Conservation (phyloP, 2,113 vertebrate genomes). For the Neolamprologus cancellatus region DNA sequence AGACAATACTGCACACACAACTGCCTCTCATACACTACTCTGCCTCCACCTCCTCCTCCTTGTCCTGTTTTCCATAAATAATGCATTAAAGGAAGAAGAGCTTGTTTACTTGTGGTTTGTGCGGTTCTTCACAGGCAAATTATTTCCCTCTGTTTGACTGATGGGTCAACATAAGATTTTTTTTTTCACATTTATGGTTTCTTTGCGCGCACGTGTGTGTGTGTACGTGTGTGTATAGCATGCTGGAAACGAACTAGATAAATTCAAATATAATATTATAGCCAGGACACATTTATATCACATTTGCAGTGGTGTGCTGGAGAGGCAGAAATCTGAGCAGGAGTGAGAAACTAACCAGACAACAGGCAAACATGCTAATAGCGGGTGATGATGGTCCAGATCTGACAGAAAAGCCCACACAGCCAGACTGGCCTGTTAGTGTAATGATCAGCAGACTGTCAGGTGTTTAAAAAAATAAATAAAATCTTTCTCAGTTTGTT, state of each 20-base stretch:
- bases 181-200: neutral
- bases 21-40: neutral
- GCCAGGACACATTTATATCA: neutral
- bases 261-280: neutral
- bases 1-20: slow-evolving; percentile 35
- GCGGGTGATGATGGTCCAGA: neutral
- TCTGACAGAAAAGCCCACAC: neutral
- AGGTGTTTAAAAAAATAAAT: neutral
- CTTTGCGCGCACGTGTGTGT: neutral
- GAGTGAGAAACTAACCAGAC: neutral
- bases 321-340: neutral
- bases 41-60: neutral
- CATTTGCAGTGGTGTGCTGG: neutral
- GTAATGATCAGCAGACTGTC: slow-evolving; percentile 19
- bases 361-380: neutral
- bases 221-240: neutral
- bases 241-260: neutral
- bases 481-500: neutral
- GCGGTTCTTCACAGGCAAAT: slow-evolving; percentile 58
- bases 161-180: slow-evolving; percentile 50
- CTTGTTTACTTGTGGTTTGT: slow-evolving; percentile 64
- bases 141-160: slow-evolving; percentile 58
- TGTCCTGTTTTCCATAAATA: slow-evolving; percentile 60
- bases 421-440: neutral
- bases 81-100: slow-evolving; percentile 63